Base-by-base conservation (phyloP, 1,140 invertebrate genomes). In the Chrysomallon squamiferum region DNA sequence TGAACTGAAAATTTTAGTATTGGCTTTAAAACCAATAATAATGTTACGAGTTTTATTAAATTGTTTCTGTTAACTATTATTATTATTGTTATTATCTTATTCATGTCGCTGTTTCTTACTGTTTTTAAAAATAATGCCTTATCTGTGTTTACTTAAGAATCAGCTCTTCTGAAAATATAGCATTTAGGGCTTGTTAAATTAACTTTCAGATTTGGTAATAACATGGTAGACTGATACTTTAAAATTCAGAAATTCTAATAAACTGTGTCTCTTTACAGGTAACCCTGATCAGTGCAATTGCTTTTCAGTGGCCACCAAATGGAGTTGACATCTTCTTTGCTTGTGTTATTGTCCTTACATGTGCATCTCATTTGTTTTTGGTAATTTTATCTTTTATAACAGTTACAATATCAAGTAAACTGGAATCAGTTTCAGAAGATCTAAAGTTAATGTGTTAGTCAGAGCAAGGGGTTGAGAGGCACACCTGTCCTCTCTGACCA, bases 301-400 rank as follows among this genome's bases (percentile, higher is more conserved):
- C 74, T 9, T 81, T 79, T 56, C 79, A 65, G 20, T 78, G 75
- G 73, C 75, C 75, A 18, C 76, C 79, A 13, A 72, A 77, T 71
- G 81, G 75, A 54, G 66, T 81, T 27, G 81, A 84, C 66, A 71
- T 84, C 18, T 83, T 76, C 69, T 83, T 83, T 76, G 79, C 79
- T 6, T 56, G 77, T 52, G 71, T 80, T 30, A 83, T 84, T 52
- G 61, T 80, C 1, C 66, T 82, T 41, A 77, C 82, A 27, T 80
- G 79, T 62, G 70, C 57, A 20, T 78, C 83, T 58, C 80, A 82
- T 63, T 62, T 82, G 25, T 29, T 83, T 0, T 47, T 84, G 76
- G 80, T 84, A 69, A 72, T 76, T 74, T n/a, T n/a, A n/a, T n/a
- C n/a, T n/a, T n/a, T n/a, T n/a, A n/a, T n/a, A 38, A 32, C 3